Base-by-base conservation (phyloP, 2,113 vertebrate genomes). In the Motacilla alba region DNA sequence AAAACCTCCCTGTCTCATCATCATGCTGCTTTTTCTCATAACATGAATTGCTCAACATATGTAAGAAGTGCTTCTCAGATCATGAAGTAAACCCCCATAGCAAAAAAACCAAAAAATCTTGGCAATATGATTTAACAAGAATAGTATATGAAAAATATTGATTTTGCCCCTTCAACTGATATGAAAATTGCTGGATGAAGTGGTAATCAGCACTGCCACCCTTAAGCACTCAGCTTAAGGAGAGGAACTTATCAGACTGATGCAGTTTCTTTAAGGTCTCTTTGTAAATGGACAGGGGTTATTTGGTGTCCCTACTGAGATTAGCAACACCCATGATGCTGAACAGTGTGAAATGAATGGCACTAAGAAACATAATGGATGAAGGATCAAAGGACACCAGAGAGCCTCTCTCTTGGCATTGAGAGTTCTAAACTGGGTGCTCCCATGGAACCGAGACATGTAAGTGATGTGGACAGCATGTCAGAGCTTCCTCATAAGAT, bases 111-210 rank as follows among this genome's bases (percentile, higher is more conserved):
- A 60, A 62, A 70, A 68, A 10, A 27, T 67, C 59, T 74, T 69
- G 31, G 28, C 18, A 60, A 58, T 64, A 82, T 15, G 31, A 95
- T 44, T 82, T 89, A 83, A 53, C 23, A 87, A 66, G 44, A 58
- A 46, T 26, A 44, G 26, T 68, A 30, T 43, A 79, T 35, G 69
- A 87, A 95, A 89, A 94, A 76, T 79, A 84, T 64, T 87, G 74
- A 82, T 95, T 95, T 89, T 95, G 6, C 24, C 9, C 83, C 62
- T 95, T 91, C 58, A 87, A 7, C 69, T 78, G 62, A 79, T 89
- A 87, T 43, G 58, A 94, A 94, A 89, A 85, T 66, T 94, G 19
- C 70, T 93, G 63, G 23, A 56, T 87, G 46, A 82, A 95, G 37
- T 66, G 26, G 39, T 62, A 89, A 87, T 90, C 81, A 73, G n/a